Base-by-base conservation (phyloP, 1,140 invertebrate species). In the Drosophila albomicans region DNA sequence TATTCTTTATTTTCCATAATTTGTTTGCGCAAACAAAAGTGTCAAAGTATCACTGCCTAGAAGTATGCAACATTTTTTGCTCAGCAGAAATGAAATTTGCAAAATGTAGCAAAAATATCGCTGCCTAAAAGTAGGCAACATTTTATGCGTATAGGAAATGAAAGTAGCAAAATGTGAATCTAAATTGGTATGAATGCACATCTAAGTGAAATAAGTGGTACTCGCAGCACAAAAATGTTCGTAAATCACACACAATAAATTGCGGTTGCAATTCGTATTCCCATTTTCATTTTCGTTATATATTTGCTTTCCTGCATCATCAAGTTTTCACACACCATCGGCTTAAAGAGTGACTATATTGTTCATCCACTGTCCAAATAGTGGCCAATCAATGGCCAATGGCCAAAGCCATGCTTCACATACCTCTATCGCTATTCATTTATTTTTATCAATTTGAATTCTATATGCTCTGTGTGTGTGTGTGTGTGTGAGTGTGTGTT, bases 281-380 rank as follows among this genome's bases (percentile, higher is more conserved):
- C 2, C 25, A 52, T 32, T 41, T 48, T 64, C 25, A 28, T 38
- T 35, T 59, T 30, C 8, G 3, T 32, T 15, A 41, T 41, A 11
- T 41, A n/a, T 41, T 20, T 16, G n/a, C 11, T 32, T 58, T 25
- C 30, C 15, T 56, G 48, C 41, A 25, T 61, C 41, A 30, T 56
- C 20, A 51, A 58, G 70, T 66, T 73, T 62, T 66, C n/a, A 74
- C 65, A 69, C 65, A 62, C 65, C 59, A 74, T 75, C 51, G 11
- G 66, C 32, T 57, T 28, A 25, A 65, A 56, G 63, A 46, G 51
- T 15, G 20, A 65, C 62, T 54, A 52, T 64, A 38, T 16, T 20
- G 20, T 28, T 11, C 25, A 15, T 32, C n/a, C 30, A 8, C 54
- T 41, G 54, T 59, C 16, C 3, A 15, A 51, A 41, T 28, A 20